Evolutionary conservation across 2,888 invertebrate genomes (phyloP).

Genomic region (Acronicta psi): DNA sequence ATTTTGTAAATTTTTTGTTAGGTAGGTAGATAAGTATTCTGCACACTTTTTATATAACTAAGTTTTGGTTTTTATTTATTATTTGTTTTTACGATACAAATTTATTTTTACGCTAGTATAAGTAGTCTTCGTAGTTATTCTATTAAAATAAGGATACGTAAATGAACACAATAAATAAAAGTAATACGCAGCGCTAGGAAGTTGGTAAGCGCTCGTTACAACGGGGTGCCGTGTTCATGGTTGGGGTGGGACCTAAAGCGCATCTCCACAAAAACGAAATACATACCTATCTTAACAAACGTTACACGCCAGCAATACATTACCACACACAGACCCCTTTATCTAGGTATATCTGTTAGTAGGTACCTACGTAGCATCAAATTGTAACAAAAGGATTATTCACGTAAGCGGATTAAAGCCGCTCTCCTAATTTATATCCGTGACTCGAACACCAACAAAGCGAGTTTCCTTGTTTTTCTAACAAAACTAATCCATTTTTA

Average conservation of each 20-base stretch:
- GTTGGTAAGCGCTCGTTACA: slow-evolving; percentile 52
- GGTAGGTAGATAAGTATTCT: too few species aligned
- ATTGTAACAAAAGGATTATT: slow-evolving; percentile 75
- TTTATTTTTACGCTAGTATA: slow-evolving; percentile 17
- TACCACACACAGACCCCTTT: slow-evolving; percentile 63
- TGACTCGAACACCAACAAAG: slow-evolving; percentile 56
- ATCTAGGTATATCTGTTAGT: slow-evolving; percentile 58
- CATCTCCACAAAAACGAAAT: slow-evolving; percentile 62
- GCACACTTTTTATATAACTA: slow-evolving; percentile 3
- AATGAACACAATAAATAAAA: slow-evolving; percentile 52
- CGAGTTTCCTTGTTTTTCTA: slow-evolving; percentile 64
- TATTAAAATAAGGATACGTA: slow-evolving; percentile 28
- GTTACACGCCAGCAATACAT: slow-evolving; percentile 63
- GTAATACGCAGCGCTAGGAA: slow-evolving; percentile 48
- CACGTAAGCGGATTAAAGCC: slow-evolving; percentile 70
- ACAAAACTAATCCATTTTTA: slow-evolving; percentile 65
- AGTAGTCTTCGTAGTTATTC: not conserved
- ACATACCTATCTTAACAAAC: slow-evolving; percentile 56
- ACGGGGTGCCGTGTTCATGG: slow-evolving; percentile 52
- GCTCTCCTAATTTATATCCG: slow-evolving; percentile 71
- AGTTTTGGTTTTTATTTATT: too few species aligned
- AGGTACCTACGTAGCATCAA: slow-evolving; percentile 60
- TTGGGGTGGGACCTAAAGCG: slow-evolving; percentile 46
- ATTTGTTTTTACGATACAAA: slow-evolving; percentile 4
- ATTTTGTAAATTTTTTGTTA: slow-evolving; percentile 13